Evolutionary conservation across 2,797 vertebrate species (phyloP).

Genomic region (Anabacerthia variegaticeps): DNA sequence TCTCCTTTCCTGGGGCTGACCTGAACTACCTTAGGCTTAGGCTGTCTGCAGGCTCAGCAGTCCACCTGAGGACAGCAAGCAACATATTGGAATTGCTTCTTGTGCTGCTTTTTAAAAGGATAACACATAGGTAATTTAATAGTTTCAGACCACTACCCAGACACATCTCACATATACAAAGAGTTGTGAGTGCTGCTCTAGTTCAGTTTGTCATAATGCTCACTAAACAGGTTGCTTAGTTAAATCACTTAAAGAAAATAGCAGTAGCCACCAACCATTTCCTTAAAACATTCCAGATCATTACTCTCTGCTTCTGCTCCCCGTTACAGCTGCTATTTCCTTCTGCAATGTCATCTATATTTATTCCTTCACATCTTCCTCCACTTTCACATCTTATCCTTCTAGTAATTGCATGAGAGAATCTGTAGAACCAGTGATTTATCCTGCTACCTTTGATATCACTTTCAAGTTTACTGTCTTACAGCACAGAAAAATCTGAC

Average conservation of each 20-base stretch:
- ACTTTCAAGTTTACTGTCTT: neutral
- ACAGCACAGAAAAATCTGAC: neutral
- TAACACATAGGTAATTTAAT: neutral
- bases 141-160: neutral
- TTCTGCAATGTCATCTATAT: neutral
- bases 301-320: neutral
- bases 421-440: neutral
- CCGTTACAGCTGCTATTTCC: neutral
- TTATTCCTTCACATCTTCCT: neutral
- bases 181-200: neutral
- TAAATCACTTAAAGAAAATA: neutral
- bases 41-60: neutral
- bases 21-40: neutral
- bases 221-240: neutral
- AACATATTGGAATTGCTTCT: neutral
- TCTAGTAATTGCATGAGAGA: neutral
- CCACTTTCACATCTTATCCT: neutral
- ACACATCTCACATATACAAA: neutral
- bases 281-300: neutral
- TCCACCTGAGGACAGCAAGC: neutral
- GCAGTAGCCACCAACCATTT: neutral
- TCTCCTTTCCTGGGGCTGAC: neutral
- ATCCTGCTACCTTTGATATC: neutral
- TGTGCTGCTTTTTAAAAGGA: neutral
- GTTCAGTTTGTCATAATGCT: neutral